Evolutionary conservation across 2,797 vertebrate species (phyloP), one percentile per base, ranked within the genome.

Genomic region (Cygnus olor): DNA sequence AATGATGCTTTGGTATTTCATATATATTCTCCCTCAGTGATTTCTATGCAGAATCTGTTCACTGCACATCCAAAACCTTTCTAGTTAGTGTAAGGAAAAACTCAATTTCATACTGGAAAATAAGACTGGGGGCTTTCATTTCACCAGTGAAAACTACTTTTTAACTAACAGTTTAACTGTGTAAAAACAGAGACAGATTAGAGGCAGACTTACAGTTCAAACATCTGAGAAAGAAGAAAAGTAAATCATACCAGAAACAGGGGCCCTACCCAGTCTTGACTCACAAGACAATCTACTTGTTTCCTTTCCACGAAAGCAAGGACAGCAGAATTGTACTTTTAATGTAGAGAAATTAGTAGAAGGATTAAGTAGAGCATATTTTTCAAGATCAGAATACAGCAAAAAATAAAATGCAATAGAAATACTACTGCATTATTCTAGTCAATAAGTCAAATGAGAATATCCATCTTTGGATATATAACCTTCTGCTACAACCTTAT

Each of bases 21-120:
- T 56, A 71, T 86, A 74, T 92, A 44, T 88, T 93, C 25, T 51
- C 11, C 34, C 78, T 83, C 61, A 58, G 22, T 56, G 30, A 78
- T 85, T 89, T 92, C 32, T 77, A 1, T 58, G 51, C 65, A 54
- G 30, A 82, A 80, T 72, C 25, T 90, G 5, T 42, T 85, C 27
- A 71, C 22, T 58, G 65, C 57, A 51, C 3, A 22, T 63, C 14
- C 6, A 51, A 90, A 76, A 3, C 14, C 14, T 83, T 85, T 89
- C 66, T 65, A 51, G 34, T 25, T 83, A 11, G 18, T 76, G 2
- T 51, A 14, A 2, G 6, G 3, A 19, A 11, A 88, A 79, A 69
- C 8, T 71, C 57, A 61, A 1, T 61, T 68, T 88, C 15, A 15
- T 90, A 92, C 15, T 42, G 71, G 61, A 93, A 88, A 85, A 24